Percentiles rank a stretch among this genome's conserved stretches.
Conservation (phyloP, 2,113 vertebrate genomes). For the Vicugna pacos region DNA sequence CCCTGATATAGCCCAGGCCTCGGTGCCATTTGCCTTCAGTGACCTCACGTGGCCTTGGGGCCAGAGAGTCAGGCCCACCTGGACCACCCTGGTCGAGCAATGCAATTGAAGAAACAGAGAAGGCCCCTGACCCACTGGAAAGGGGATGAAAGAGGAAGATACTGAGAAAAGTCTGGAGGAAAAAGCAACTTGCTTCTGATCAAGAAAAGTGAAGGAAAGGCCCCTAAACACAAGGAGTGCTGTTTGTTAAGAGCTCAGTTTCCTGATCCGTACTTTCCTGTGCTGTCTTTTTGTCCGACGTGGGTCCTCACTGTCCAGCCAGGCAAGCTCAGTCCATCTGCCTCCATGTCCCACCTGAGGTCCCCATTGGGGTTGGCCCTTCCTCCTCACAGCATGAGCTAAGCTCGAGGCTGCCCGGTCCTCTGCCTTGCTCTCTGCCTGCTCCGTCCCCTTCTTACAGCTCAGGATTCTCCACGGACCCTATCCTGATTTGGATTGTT, state of each 20-base stretch:
- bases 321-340: fast-evolving
- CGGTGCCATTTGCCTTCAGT: neutral
- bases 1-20: fast-evolving
- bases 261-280: fast-evolving
- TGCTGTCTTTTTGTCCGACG: neutral
- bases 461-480: neutral
- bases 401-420: fast-evolving
- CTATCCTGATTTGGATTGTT: neutral
- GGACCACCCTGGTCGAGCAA: neutral
- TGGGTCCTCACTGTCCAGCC: fast-evolving
- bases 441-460: neutral
- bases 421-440: neutral
- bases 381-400: fast-evolving
- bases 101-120: neutral
- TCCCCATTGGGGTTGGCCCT: fast-evolving
- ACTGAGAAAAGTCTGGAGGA: neutral
- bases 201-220: fast-evolving
- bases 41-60: neutral
- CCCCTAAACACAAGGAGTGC: neutral
- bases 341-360: neutral
- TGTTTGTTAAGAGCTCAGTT: neutral
- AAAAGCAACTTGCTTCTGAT: neutral
- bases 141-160: neutral
- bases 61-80: neutral
- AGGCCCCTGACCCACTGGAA: neutral